Evolutionary conservation across 2,113 vertebrate genomes (phyloP).

Genomic region (Syngnathus scovelli): DNA sequence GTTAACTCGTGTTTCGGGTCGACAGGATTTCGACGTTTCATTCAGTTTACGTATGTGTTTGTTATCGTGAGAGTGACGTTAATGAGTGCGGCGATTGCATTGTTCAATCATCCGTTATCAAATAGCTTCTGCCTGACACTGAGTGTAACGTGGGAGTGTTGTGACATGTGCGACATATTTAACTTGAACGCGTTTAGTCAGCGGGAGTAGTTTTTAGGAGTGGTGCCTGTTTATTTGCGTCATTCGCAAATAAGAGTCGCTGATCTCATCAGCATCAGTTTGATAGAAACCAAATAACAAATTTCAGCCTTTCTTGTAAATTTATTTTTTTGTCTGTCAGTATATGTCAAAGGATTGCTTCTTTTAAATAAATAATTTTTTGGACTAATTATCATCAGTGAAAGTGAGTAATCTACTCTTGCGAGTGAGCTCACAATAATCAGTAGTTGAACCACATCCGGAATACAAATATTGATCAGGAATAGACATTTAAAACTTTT

Average conservation of each 20-base stretch:
- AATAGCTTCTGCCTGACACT: neutral
- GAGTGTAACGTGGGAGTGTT: conserved; percentile 2
- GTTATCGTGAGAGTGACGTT: conserved; percentile 3
- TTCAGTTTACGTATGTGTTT: neutral
- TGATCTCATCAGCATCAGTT: neutral
- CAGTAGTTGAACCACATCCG: too few relatives aligned
- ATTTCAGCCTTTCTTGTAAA: neutral
- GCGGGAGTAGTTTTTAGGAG: conserved; percentile 15
- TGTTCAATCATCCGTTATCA: conserved; percentile 2
- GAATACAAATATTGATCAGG: neutral
- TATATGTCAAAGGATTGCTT: neutral
- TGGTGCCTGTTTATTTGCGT: conserved; percentile 14
- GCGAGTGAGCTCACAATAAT: too few relatives aligned
- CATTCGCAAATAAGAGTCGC: conserved; percentile 3
- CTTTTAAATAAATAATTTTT: neutral
- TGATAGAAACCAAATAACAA: neutral
- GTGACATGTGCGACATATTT: conserved; percentile 12
- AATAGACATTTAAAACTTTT: neutral
- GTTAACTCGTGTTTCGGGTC: conserved; percentile 2
- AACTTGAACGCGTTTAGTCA: conserved; percentile 17
- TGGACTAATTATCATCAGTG: neutral
- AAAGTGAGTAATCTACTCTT: neutral
- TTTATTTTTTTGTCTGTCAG: neutral
- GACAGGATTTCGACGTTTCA: neutral
- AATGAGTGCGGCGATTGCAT: neutral